Percentiles rank a stretch among this genome's conserved stretches.
Conservation (phyloP, 1,140 invertebrate species). For the Euwallacea similis region DNA sequence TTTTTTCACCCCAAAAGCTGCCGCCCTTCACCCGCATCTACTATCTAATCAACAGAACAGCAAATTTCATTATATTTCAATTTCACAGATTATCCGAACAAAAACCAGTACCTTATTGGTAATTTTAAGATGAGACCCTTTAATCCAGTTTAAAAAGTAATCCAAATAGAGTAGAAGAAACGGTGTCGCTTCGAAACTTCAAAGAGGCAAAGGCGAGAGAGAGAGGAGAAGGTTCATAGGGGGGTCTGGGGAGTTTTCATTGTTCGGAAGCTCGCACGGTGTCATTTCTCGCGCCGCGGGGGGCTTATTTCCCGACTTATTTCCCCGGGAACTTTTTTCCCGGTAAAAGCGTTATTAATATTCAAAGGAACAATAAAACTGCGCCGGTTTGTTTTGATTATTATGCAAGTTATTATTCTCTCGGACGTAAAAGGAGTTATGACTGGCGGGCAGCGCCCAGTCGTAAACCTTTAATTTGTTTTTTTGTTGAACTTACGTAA, state of each 20-base stretch:
- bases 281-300: slow-evolving; percentile 24
- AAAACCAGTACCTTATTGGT: too few species aligned
- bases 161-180: slow-evolving; percentile 3
- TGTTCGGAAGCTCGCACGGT: slow-evolving; percentile 18
- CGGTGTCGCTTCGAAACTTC: slow-evolving; percentile 15
- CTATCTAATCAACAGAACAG: too few species aligned
- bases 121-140: background rate
- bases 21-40: too few species aligned
- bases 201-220: background rate
- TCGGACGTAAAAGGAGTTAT: slow-evolving; percentile 16
- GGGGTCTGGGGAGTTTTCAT: slow-evolving; percentile 2
- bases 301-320: slow-evolving; percentile 25
- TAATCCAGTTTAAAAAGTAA: slow-evolving; percentile 15
- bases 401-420: slow-evolving; percentile 15
- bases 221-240: background rate
- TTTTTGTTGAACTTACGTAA: background rate
- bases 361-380: slow-evolving; percentile 22
- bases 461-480: slow-evolving; percentile 11
- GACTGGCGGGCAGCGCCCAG: background rate
- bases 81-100: too few species aligned
- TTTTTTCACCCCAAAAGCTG: too few species aligned
- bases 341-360: slow-evolving; percentile 19
- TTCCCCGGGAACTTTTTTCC: slow-evolving; percentile 16
- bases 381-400: slow-evolving; percentile 12
- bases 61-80: too few species aligned